Conservation (phyloP, 2,797 vertebrate species). For the Eulemur coronatus region DNA sequence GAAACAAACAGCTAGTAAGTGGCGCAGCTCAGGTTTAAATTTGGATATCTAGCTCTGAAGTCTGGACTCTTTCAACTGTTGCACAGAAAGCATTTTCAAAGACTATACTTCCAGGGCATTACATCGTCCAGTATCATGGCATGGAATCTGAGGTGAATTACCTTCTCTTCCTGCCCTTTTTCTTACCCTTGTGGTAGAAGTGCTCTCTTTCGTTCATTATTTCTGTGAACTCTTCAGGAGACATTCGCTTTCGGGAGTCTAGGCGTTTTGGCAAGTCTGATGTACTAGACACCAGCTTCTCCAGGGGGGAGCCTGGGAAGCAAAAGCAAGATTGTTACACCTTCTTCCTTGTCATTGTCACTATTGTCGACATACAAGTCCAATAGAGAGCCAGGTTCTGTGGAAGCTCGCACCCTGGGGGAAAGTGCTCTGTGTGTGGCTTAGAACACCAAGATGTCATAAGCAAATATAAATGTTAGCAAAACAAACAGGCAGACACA, state of each 20-base stretch:
- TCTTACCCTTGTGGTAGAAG: constrained; percentile 84
- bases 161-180: neutral
- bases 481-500: neutral
- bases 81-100: neutral
- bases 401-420: neutral
- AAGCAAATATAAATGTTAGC: neutral
- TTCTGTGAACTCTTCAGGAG: constrained; percentile 81
- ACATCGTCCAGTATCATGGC: neutral
- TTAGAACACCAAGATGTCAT: neutral
- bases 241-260: constrained; percentile 78
- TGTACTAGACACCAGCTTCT: constrained; percentile 83
- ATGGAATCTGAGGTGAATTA: neutral
- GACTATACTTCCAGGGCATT: neutral
- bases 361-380: neutral
- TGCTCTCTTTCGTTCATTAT: constrained; percentile 85
- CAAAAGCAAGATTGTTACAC: neutral
- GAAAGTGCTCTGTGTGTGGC: neutral
- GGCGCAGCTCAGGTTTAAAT: neutral
- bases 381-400: neutral
- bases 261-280: constrained; percentile 82
- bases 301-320: constrained; percentile 78
- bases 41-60: neutral
- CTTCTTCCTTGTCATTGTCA: neutral
- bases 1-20: neutral
- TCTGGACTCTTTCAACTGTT: neutral